Percentiles rank a stretch among this genome's conserved stretches.
Conservation (phyloP, 2,113 vertebrate species). For the Furnarius figulus region DNA sequence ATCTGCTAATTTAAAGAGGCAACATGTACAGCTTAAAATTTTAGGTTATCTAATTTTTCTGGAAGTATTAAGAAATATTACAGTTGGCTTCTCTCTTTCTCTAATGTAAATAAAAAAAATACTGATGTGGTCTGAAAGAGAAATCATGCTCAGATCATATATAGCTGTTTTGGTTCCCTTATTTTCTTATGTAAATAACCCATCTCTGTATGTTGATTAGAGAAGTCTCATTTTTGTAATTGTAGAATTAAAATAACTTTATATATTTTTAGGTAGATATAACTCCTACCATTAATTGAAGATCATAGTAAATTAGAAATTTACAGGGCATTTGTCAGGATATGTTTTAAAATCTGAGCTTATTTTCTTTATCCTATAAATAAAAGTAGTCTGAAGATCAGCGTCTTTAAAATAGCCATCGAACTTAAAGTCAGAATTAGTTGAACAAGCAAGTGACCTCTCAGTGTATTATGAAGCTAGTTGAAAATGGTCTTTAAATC, state of each 20-base stretch:
- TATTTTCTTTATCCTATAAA: constrained; percentile 14
- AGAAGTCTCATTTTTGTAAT: neutral
- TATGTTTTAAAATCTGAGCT: neutral
- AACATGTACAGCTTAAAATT: neutral
- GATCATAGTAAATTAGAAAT: neutral
- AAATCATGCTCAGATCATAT: neutral
- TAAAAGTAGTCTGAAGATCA: constrained; percentile 6
- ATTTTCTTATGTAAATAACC: neutral
- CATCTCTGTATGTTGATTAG: neutral
- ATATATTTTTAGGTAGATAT: neutral
- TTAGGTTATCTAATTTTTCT: neutral
- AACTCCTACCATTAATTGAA: neutral
- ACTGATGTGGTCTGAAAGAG: neutral
- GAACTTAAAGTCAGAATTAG: constrained; percentile 31
- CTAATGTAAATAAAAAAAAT: neutral
- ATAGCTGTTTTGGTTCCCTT: neutral
- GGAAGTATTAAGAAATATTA: neutral
- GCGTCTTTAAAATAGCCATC: constrained; percentile 26
- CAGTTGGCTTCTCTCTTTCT: neutral
- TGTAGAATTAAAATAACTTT: neutral
- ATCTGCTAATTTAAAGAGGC: neutral
- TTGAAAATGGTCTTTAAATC: constrained; percentile 56
- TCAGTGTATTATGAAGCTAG: constrained; percentile 32
- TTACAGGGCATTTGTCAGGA: neutral
- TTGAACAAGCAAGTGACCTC: constrained; percentile 36